Conservation (phyloP, 2,797 vertebrate genomes). For the Hemitrygon akajei region DNA sequence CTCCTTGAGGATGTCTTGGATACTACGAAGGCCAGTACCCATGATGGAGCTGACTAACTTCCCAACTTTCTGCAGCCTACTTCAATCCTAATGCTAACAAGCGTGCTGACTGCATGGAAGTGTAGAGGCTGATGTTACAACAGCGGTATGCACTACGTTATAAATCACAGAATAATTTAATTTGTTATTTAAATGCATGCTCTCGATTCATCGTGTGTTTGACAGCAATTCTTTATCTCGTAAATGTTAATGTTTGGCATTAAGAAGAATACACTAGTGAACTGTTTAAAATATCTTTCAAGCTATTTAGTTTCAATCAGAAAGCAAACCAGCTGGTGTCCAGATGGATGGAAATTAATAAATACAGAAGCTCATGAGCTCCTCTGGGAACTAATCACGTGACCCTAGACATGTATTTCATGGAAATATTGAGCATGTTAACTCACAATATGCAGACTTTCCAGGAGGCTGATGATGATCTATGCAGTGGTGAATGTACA, state of each 20-base stretch:
- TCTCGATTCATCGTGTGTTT: not conserved
- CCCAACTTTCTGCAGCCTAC: no score
- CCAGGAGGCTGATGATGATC: not conserved
- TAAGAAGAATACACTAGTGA: no score
- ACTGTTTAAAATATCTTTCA: not conserved
- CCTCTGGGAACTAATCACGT: not conserved
- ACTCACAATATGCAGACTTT: not conserved
- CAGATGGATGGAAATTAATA: not conserved
- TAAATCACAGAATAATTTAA: not conserved
- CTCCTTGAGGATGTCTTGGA: no score
- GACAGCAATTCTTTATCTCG: not conserved
- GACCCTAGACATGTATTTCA: not conserved
- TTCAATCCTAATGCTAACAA: not conserved
- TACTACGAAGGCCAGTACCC: no score
- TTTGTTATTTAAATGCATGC: not conserved
- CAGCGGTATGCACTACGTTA: not conserved
- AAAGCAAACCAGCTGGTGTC: not conserved
- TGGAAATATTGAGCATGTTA: not conserved
- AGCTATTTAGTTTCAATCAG: not conserved
- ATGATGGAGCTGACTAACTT: no score
- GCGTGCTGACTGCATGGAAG: not conserved
- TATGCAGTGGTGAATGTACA: not conserved
- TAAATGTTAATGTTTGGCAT: not conserved
- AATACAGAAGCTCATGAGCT: not conserved
- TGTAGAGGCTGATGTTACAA: not conserved